Evolutionary conservation across 2,113 vertebrate genomes (phyloP), one percentile per base, ranked within the genome.

Genomic region (Alectura lathami): DNA sequence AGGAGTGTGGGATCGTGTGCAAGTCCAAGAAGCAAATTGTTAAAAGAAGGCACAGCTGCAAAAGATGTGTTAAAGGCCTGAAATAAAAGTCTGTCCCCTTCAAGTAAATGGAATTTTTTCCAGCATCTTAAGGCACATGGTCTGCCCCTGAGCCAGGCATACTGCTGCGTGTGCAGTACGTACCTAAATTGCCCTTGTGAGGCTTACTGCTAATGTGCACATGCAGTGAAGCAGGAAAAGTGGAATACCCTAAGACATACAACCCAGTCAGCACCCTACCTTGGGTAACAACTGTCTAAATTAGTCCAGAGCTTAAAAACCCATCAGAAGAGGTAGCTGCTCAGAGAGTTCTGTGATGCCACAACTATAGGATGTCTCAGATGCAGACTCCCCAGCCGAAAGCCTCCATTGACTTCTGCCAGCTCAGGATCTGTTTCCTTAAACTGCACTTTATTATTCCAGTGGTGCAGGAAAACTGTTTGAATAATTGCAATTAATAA

Each of bases 331-430:
- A 13, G n/a, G 36, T 4, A 48, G n/a, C 47, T 50, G 12, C 26
- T 1, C 21, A 21, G 12, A 66, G 32, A 79, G 8, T 11, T 38
- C 53, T n/a, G 11, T 17, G 38, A 70, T 34, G 27, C 34, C 27
- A 17, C 0, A 1, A 18, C 51, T 24, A 30, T 14, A 43, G 43
- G 18, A 30, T 24, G 1, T 1, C 17, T 62, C 3, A 1, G 2
- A 47, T 5, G 13, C 47, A 54, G 22, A 34, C 4, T 29, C 18
- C 24, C 18, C 54, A 93, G 17, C 12, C 68, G 51, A 43, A 68
- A 64, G 23, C 9, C 0, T 0, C 32, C 51, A 26, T n/a, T 23
- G 23, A 83, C 18, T 70, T 53, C 27, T 9, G 69, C 27, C 27
- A 77, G 36, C 20, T 50, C 47, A 69, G 62, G 24, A 36, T 72